A percentile compares a stretch with the other conserved stretches of the same genome.
These are phyloP conservation scores for Tachuris rubrigastra DNA, from an alignment of 2,113 vertebrate genomes.

Conservation along the genomic window DNA sequence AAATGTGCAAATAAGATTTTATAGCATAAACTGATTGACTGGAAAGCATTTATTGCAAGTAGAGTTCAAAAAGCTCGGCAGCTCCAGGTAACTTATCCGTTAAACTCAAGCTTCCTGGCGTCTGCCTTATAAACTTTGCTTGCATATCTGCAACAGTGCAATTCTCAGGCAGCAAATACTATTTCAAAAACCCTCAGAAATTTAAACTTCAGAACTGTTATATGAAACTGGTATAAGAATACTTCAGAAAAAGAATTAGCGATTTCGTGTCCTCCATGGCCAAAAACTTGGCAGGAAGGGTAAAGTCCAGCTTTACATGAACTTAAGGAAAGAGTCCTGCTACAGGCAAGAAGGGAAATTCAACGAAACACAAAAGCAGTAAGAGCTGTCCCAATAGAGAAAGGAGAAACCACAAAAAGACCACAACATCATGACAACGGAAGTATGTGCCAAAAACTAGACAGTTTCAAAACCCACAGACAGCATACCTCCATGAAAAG, in stretches of 20 bases:
- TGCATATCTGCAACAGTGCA: accelerated
- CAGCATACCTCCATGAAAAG: accelerated
- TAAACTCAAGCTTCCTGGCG: accelerated
- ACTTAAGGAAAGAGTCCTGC: accelerated
- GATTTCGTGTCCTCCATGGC: accelerated
- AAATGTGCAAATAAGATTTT: accelerated
- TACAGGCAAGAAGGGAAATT: accelerated
- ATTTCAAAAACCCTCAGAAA: accelerated
- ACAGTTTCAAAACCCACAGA: accelerated
- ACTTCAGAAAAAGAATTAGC: accelerated
- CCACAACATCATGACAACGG: accelerated
- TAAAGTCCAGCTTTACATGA: accelerated
- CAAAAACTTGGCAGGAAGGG: accelerated
- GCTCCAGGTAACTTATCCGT: accelerated
- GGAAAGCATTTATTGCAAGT: accelerated
- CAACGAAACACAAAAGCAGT: accelerated
- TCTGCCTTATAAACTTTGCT: accelerated
- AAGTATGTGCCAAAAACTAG: accelerated
- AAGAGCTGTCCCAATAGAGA: accelerated
- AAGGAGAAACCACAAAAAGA: background rate
- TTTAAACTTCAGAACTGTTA: accelerated
- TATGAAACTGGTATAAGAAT: accelerated
- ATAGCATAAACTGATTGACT: accelerated
- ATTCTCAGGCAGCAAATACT: accelerated
- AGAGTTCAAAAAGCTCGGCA: accelerated